Evolutionary conservation across 2,888 invertebrate genomes (phyloP), one percentile per base, ranked within the genome.

Genomic region (Dendrolimus houi): DNA sequence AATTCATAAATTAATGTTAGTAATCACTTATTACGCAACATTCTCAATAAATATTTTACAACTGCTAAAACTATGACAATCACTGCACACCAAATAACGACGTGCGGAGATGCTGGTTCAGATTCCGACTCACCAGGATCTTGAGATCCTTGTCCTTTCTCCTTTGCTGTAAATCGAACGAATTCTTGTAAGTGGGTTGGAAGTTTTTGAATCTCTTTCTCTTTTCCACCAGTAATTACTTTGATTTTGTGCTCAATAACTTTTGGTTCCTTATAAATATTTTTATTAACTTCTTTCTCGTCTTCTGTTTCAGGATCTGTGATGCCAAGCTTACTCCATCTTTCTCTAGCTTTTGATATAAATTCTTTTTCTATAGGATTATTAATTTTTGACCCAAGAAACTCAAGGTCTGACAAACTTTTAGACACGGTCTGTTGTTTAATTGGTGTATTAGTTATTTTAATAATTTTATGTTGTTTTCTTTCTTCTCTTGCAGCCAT

Each of bases 181-280:
- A 96, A 96, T 72, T 96, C 96, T 74, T 94, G 94, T 72, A 96
- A 91, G 82, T 96, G 96, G 70, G 92, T 94, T 7, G 96, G 96
- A 61, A 96, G 88, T 61, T 92, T 92, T 58, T 90, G 89, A 54
- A 93, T 88, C 69, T 93, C 93, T 60, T 92, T 92, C 72, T 92
- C 91, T 81, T 92, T 72, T 70, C 91, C 75, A 60, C 94, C 94
- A 74, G 95, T 94, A 54, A 95, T 92, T 57, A 96, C 92, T 81
- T 92, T 94, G 65, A 92, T 88, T 74, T 92, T 89, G 60, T 92
- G 87, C 64, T 86, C 85, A 55, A 83, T 81, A 59, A 87, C 81
- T 76, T 82, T 85, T 41, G 87, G 88, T 72, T 86, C 81, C 67
- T 74, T 76, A 64, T 87, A 89, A 57, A 83, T 67, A 58, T 82